Conservation (phyloP, 2,113 vertebrate genomes). For the Meriones unguiculatus region DNA sequence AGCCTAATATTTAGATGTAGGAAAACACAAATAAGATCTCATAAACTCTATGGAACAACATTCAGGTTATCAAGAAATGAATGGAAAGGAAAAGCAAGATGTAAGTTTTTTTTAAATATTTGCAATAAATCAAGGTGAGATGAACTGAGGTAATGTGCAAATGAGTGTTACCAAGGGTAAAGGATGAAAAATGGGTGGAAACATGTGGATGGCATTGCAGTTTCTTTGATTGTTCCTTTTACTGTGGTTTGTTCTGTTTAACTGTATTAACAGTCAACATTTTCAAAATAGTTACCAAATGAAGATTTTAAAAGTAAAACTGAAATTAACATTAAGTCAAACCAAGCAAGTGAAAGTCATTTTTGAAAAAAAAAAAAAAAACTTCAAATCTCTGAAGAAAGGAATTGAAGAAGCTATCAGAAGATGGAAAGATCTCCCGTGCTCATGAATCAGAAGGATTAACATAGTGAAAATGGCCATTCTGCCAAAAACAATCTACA, state of each 20-base stretch:
- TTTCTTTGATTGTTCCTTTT: not conserved
- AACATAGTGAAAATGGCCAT: no score
- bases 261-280: not conserved
- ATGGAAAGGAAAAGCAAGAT: not conserved
- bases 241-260: not conserved
- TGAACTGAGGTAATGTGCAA: not conserved
- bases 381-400: no score
- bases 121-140: not conserved
- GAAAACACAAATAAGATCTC: not conserved
- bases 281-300: not conserved
- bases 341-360: not conserved
- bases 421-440: no score
- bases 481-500: no score
- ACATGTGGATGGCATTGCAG: accelerated
- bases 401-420: no score
- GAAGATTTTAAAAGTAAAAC: not conserved
- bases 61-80: not conserved
- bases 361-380: no score
- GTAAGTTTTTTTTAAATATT: not conserved
- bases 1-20: not conserved
- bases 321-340: not conserved
- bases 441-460: no score
- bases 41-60: not conserved
- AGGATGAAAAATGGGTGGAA: not conserved
- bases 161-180: no score